A percentile compares a stretch with the other conserved stretches of the same genome.
These are phyloP conservation scores for Nannoperca australis DNA, from an alignment of 2,797 vertebrate species.

Conservation along the genomic window DNA sequence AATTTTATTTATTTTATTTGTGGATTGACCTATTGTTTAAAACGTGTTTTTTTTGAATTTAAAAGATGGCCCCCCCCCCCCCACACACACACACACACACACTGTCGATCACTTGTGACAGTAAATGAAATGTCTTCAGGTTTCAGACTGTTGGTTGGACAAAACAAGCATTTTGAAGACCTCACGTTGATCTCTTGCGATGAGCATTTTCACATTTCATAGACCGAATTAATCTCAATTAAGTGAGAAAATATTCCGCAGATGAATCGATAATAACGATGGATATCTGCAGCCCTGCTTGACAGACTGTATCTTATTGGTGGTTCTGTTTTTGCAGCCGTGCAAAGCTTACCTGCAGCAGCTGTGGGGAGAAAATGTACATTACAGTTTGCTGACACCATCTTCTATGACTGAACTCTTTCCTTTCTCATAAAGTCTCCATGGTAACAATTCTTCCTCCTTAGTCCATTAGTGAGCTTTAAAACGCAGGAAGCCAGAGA, in stretches of 20 bases:
- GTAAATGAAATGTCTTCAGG: background rate
- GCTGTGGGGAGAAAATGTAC: constrained; percentile 37
- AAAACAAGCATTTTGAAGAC: background rate
- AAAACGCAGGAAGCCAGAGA: constrained; percentile 57
- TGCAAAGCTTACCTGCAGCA: constrained; percentile 5
- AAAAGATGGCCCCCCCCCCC: background rate
- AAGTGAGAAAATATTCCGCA: background rate
- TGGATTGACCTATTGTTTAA: no score
- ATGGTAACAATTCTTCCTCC: constrained; percentile 54
- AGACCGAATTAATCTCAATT: background rate
- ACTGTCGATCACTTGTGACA: background rate
- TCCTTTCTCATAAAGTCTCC: constrained; percentile 55
- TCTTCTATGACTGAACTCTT: constrained; percentile 38
- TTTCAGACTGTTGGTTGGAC: background rate
- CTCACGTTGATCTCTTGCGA: background rate
- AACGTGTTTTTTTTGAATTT: no score
- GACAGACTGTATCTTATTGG: background rate
- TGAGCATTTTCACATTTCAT: background rate
- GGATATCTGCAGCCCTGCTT: background rate
- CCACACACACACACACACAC: no score
- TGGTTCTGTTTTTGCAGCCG: constrained; percentile 4
- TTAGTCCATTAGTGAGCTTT: constrained; percentile 57
- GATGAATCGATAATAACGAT: background rate
- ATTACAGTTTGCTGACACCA: constrained; percentile 27
- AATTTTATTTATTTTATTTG: no score